Evolutionary conservation across 2,888 invertebrate genomes (phyloP).

Genomic region (Panorpa germanica): DNA sequence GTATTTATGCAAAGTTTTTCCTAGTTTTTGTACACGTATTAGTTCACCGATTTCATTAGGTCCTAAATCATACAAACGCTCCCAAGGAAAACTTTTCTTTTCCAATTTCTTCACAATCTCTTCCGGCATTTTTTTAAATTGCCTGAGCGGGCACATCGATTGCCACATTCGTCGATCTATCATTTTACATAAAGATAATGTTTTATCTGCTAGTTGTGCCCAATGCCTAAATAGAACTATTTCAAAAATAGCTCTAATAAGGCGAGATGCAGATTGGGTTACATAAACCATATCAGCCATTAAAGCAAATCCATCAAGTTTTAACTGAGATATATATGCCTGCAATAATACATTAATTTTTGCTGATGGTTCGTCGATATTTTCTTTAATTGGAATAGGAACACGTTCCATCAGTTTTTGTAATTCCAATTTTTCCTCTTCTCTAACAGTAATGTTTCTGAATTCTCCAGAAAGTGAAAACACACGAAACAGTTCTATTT

Average conservation of each 20-base stretch:
- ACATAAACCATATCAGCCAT: constrained; percentile 99
- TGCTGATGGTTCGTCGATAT: constrained; percentile 88
- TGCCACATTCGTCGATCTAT: constrained; percentile 99
- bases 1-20: constrained; percentile 82
- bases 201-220: constrained; percentile 95
- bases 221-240: constrained; percentile 86
- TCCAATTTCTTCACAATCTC: constrained; percentile 94
- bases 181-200: constrained; percentile 94
- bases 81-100: constrained; percentile 93
- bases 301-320: constrained; percentile 93
- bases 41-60: constrained; percentile 93
- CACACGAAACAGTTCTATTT: constrained; percentile 94
- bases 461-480: constrained; percentile 97
- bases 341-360: constrained; percentile 92
- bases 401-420: constrained; percentile 83
- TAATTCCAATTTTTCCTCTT: constrained; percentile 93
- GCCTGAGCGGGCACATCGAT: constrained; percentile 93
- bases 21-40: constrained; percentile 24
- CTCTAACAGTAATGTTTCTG: constrained; percentile 76
- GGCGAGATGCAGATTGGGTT: constrained; percentile 87
- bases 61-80: constrained; percentile 85
- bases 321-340: constrained; percentile 95
- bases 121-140: constrained; percentile 94
- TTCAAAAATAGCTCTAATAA: constrained; percentile 94
- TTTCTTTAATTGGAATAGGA: constrained; percentile 97